Evolutionary conservation across 2,888 invertebrate species (phyloP), one percentile per base, ranked within the genome.

Genomic region (Pseudococcus jackbeardsleyi): DNA sequence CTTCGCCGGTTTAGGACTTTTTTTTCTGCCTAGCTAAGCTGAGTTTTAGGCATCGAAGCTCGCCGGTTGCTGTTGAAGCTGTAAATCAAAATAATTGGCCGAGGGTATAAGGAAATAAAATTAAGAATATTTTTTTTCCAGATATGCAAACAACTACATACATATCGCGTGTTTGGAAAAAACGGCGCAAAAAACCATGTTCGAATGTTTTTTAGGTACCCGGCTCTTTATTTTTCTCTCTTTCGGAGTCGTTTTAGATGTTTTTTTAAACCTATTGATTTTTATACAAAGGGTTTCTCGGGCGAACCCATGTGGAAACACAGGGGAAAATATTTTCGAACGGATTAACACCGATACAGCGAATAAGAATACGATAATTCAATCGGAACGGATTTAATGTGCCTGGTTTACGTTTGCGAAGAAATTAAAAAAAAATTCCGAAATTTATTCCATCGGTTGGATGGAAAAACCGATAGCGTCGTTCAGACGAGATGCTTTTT

Each of bases 21-120:
- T 72, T 72, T 72, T 72, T 72, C 72, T 33, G 33, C 72, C 33
- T 64, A 64, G 72, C 72, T 72, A 72, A 72, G 72, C 72, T 33
- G 72, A 72, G 33, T 72, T 72, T 72, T 72, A 33, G 33, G 72
- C 72, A 72, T 33, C 64, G 64, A 22, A 59, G 33, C 68, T 64
- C 26, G 59, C n/a, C n/a, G 22, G 9, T 22, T 22, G 64, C 12
- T 64, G 26, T 79, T 39, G 79, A n/a, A 19, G 79, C 46, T 46
- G 79, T 82, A 82, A 82, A 82, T 82, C 79, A 82, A 82, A 82
- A 82, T 82, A 82, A 82, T 82, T 82, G 79, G 79, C 79, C 46
- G 19, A 82, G 79, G 79, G 79, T 77, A 72, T 33, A 46, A 82
- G 79, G 79, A 82, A 82, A 82, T 82, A 46, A 82, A 82, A 82